Evolutionary conservation across 2,888 invertebrate species (phyloP), one percentile per base, ranked within the genome.

Genomic region (Acronicta psi): DNA sequence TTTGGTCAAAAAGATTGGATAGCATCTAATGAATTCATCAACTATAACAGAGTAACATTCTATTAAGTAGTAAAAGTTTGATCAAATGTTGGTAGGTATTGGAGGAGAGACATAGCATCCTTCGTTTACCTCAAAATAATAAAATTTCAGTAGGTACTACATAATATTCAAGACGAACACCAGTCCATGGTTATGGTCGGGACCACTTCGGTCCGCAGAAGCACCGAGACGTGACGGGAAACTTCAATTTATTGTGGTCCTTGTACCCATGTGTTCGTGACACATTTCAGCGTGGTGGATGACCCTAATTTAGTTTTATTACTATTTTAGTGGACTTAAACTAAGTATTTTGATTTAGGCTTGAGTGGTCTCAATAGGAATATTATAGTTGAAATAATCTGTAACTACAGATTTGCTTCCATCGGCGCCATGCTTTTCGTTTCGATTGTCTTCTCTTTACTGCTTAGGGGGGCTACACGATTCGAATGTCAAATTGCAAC

Each of bases 171-270:
- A 13, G 34, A 34, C 16, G 18, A 46, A 53, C 38, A 36, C 29
- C 40, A 60, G 55, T 14, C 36, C 16, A 52, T 17, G 47, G 25
- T 69, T 54, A 69, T 51, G 29, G 51, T 11, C 37, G 58, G 67
- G 44, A 31, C 67, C 58, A 68, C 67, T 69, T 69, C 16, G 7
- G 43, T n/a, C 25, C 54, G 63, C 57, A 52, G 54, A 68, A 68
- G 58, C 51, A 16, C 51, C 36, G 18, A 34, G 62, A 68, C 67
- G 67, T 68, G 67, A 54, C 58, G 40, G 0, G 69, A 63, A 63
- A 58, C 7, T 34, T 50, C 11, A 63, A 63, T 51, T 57, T 68
- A 57, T 54, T 51, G 46, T 54, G 41, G 37, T 38, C 40, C 43
- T 47, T 34, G 46, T 51, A 31, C 23, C 38, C 11, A 29, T 25